phyloP scores from a whole-genome alignment of 2,888 invertebrate genomes.

The Drosophila diplacantha region DNA sequence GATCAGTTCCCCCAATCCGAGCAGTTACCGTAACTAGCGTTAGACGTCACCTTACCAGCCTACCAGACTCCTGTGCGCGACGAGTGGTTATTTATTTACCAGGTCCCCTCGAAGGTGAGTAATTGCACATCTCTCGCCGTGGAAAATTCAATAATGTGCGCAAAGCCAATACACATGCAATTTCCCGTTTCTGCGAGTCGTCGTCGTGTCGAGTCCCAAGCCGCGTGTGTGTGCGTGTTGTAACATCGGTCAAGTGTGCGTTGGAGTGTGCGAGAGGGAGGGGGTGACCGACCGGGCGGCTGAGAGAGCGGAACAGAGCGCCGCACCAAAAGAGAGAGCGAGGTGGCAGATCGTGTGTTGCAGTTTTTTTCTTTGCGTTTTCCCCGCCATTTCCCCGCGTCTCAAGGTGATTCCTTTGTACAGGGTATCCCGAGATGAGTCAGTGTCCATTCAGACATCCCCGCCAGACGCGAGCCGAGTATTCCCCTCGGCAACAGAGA shows the following conservation, averaged over 20 bases:
- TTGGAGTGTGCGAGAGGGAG: conserved; percentile 8
- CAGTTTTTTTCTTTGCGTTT: conserved; percentile 32
- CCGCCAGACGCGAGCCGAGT: conserved; percentile 7
- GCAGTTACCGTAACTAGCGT: conserved; percentile 11
- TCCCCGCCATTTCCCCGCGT: conserved; percentile 24
- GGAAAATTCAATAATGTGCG: conserved; percentile 68
- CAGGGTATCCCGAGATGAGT: conserved; percentile 19
- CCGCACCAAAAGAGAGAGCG: neutral
- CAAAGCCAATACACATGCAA: conserved; percentile 36
- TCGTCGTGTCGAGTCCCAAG: neutral
- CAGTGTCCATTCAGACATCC: conserved; percentile 24
- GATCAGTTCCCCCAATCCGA: conserved; percentile 26
- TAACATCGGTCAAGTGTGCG: conserved; percentile 49
- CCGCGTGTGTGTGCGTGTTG: conserved; percentile 49
- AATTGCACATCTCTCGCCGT: conserved; percentile 23
- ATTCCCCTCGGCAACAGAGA: conserved; percentile 27
- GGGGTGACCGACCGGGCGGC: neutral
- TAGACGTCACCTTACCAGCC: conserved; percentile 9
- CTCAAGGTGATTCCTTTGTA: conserved; percentile 48
- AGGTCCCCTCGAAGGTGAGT: conserved; percentile 34
- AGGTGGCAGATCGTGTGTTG: conserved; percentile 39
- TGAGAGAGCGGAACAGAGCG: neutral
- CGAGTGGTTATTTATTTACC: conserved; percentile 15
- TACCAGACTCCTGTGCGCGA: conserved; percentile 28
- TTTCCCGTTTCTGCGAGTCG: conserved; percentile 13